Base-by-base conservation (phyloP, 2,113 vertebrate species). In the Atractosteus spatula region DNA sequence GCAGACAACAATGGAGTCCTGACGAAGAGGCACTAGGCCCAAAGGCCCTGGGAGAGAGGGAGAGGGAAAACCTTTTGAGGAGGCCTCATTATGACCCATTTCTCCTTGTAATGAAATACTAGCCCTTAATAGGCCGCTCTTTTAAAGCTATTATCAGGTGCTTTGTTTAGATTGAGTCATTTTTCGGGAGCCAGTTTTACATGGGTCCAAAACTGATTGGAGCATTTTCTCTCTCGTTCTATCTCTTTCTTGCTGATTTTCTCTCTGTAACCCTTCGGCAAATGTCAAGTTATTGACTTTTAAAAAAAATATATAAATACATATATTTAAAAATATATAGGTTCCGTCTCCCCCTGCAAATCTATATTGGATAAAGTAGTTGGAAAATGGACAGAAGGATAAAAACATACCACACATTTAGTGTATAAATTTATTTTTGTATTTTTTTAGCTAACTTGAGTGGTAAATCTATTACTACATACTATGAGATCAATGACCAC, bases 1-100 rank as follows among this genome's bases (percentile, higher is more conserved):
- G 84, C 81, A 83, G 89, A 83, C 88, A 89, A 93, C 90, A 91
- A 92, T 89, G 71, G 89, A 88, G 85, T 84, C 81, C 87, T 88
- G 89, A 88, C 83, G 83, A 88, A 88, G 84, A 90, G 89, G 89
- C 89, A 91, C 84, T 86, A 88, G 88, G 88, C 89, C 84, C 81
- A 84, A 84, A 86, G 85, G 88, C 85, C 86, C 86, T 84, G 0
- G 42, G 68, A 80, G 82, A 79, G 80, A 82, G 76, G 79, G 77
- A 78, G 81, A 84, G 78, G 80, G 78, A 41, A 76, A 69, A 70
- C 83, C 86, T 84, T 81, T 8, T 79, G 90, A 89, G 78, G 83
- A 74, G 82, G 79, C 77, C 83, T 86, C 81, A 87, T 90, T 90
- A 88, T 87, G 86, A 82, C 75, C 79, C 75, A 70, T 85, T 87